Base-by-base conservation (phyloP, 2,797 vertebrate species). In the Gorsachius magnificus region DNA sequence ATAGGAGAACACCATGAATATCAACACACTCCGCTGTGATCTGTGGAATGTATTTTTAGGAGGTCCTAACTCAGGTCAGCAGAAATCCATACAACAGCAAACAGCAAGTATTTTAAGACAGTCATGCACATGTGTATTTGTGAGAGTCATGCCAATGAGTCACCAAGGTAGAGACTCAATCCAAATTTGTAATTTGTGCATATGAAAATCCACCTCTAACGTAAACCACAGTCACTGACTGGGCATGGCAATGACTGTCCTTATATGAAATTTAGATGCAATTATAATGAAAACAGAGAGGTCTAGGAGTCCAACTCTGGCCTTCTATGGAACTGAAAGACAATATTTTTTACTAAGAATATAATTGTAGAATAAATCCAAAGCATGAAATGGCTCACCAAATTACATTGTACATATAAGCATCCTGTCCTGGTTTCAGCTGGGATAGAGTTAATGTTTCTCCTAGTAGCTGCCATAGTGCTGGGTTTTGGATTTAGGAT, bases 71-170 rank as follows among this genome's bases (percentile, higher is more conserved):
- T 66, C 46, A 63, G 35, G 13, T 68, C 41, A 64, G 13, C 1
- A 86, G 63, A 94, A 95, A 95, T 71, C 56, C 48, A 61, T 33
- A 51, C 24, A 79, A 25, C 6, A 16, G 25, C 17, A 83, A 71
- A 78, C 4, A 61, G 5, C 3, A 76, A 43, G 26, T 69, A 60
- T 72, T 95, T 76, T 36, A n/a, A 33, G 31, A 5, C 3, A 50
- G 20, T 16, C 16, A 2, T 33, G 36, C 28, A 28, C 6, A 2
- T 0, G 0, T 24, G 2, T 17, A 6, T 75, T 51, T 58, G 28
- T 36, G 21, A 80, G 53, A 80, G 25, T 41, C 5, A 5, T n/a
- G 26, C 4, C 26, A 58, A 22, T 65, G 41, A 60, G 41, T 56
- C 35, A 20, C 16, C 28, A 13, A 2, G 20, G 35, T 18, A 36